Base-by-base conservation (phyloP, 2,113 vertebrate species). In the Brachyhypopomus gauderio region DNA sequence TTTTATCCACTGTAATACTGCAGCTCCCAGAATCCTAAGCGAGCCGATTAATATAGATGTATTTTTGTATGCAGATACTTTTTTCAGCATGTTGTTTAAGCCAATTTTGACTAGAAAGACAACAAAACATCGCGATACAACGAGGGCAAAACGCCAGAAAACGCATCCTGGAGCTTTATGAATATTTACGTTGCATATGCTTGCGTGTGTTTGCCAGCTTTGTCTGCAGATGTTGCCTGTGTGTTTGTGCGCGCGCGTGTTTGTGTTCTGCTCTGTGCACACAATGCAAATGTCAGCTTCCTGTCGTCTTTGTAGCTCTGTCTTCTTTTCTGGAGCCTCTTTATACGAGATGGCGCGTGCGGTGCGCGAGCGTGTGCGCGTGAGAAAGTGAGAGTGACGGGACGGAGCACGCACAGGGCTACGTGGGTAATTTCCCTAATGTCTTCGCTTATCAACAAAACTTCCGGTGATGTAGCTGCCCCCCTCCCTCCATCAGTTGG, bases 341-440 rank as follows among this genome's bases (percentile, higher is more conserved):
- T 52, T 52, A 14, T 52, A 1, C 14, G 14, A 52, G 56, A 1
- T 23, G 63, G 41, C 23, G 52, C n/a, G 17, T 30, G 62, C 52
- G 62, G 62, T 75, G 63, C 16, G 3, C 27, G 72, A 8, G 27
- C 71, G 70, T 79, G 84, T 67, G 60, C 83, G 77, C 79, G 71
- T 86, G 30, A 73, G 52, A 58, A 20, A 79, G 23, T 72, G 69
- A 81, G 75, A 77, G 77, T 71, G 62, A 30, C 27, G 22, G 76
- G 72, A 67, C 59, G 41, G 48, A 72, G 25, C 71, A 71, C 60
- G 38, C 59, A 41, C 41, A 82, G 48, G 30, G 69, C 63, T 36
- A 23, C 81, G 55, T 82, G 73, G 83, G 82, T 83, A 71, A 86
- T 87, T 79, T 88, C 83, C 80, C 82, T 79, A 63, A 86, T 73